Percentiles rank a stretch among this genome's conserved stretches.
phyloP scores from a whole-genome alignment of 2,888 invertebrate genomes.

The Agrochola lychnidis region DNA sequence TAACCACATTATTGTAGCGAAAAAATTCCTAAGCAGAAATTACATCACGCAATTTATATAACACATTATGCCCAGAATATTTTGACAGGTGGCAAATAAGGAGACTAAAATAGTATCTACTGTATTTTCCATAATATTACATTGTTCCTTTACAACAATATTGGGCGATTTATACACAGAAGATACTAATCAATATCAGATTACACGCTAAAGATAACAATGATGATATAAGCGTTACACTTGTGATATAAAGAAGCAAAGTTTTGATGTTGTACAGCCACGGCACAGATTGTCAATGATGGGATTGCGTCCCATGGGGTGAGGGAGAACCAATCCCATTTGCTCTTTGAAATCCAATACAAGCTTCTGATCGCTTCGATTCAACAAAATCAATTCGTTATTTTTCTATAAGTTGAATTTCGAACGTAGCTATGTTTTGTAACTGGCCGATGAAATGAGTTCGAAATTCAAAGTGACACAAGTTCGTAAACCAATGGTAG shows the following conservation, averaged over 20 bases:
- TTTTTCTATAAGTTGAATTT: slow-evolving; percentile 11
- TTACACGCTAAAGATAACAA: slow-evolving; percentile 30
- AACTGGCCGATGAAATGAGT: slow-evolving; percentile 17
- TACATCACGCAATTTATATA: slow-evolving; percentile 30
- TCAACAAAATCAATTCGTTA: slow-evolving; percentile 14
- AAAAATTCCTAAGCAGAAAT: slow-evolving; percentile 24
- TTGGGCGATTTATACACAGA: slow-evolving; percentile 9
- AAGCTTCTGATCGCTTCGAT: slow-evolving; percentile 26
- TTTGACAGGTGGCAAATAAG: slow-evolving; percentile 17
- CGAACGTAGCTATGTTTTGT: background rate
- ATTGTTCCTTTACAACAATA: background rate
- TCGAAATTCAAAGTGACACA: slow-evolving; percentile 40
- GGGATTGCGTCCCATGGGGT: slow-evolving; percentile 32
- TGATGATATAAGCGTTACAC: slow-evolving; percentile 24
- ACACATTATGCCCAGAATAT: slow-evolving; percentile 17
- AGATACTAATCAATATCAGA: slow-evolving; percentile 41
- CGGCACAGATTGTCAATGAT: slow-evolving; percentile 27
- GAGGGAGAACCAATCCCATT: slow-evolving; percentile 35
- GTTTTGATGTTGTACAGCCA: slow-evolving; percentile 8
- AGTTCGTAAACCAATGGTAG: slow-evolving; percentile 67
- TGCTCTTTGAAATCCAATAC: slow-evolving; percentile 40
- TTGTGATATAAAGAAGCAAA: slow-evolving; percentile 21
- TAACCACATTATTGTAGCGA: slow-evolving; percentile 7
- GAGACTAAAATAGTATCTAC: slow-evolving; percentile 7
- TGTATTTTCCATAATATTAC: slow-evolving; percentile 9